Evolutionary conservation across 2,113 vertebrate species (phyloP), one percentile per base, ranked within the genome.

Genomic region (Scartelaos histophorus): DNA sequence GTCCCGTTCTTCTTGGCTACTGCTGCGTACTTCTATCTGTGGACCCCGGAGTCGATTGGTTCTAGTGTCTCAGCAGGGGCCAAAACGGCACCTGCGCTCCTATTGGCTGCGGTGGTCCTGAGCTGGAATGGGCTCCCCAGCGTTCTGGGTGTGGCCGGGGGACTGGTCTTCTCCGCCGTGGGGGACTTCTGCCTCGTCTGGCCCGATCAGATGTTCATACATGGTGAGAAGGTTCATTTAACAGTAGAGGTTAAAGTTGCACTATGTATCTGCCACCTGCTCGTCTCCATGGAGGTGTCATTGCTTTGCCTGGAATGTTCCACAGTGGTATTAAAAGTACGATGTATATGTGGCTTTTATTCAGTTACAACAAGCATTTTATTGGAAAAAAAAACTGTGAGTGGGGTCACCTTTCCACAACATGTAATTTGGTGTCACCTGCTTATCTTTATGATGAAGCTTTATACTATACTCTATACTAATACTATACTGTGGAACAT

Each of bases 181-280:
- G 95, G 96, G 2, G 95, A 97, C 45, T 65, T 71, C 65, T 96
- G 93, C 80, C 91, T 97, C 5, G 53, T 96, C 17, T 97, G 96
- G 95, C 91, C 92, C 0, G 81, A 93, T 16, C 13, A 61, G 0
- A 76, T 89, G 46, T 96, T 97, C 87, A 83, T 95, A 76, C 67
- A 74, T 7, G 82, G 82, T 84, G 82, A 79, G 70, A 60, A 0
- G 17, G 1, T 62, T 34, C 35, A 12, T 43, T 13, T 64, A 6
- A 38, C 19, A 38, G 11, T 24, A 38, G 5, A 43, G 38, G 38
- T 43, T 43, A 43, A 43, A 43, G 38, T 7, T 43, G 38, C 38
- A 10, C 38, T 9, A 10, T 10, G 38, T 43, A 43, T 10, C 38
- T 43, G 38, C 6, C 9, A 43, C 7, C 38, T 43, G 7, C 7